Evolutionary conservation across 2,888 invertebrate species (phyloP), one percentile per base, ranked within the genome.

Genomic region (Fragum fragum): DNA sequence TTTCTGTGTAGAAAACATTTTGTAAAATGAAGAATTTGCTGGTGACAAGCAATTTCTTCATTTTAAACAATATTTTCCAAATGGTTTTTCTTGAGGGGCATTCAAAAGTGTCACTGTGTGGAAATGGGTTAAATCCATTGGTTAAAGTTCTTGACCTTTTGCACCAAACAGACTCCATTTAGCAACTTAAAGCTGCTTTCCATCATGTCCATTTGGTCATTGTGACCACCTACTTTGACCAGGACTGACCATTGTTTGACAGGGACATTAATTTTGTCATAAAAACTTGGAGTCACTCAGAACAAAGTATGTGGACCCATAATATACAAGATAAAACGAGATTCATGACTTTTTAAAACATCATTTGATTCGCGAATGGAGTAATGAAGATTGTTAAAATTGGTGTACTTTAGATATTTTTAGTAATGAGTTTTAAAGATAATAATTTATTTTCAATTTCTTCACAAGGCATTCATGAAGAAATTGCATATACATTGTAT

Each of bases 241-340:
- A 39, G 18, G 23, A 66, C 32, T n/a, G 23, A 36, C 18, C 42
- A 66, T 66, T 66, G 66, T 66, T 42, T 66, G 66, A 66, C 66
- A 66, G 42, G 11, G 42, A 66, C 66, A 66, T 66, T 23, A 42
- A 66, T 66, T 66, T 66, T 5, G 36, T 66, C 66, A 66, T 66
- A 66, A 63, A 66, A 66, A 32, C 39, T 28, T 47, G 47, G 47
- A n/a, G 47, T 47, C 5, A 47, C 14, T 9, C 47, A 47, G 47
- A 14, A 14, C 47, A 47, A 18, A n/a, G 47, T 14, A 47, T 47
- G 16, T 47, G 2, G 16, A 47, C 5, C 47, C n/a, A 18, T 47
- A 16, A 3, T 47, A 47, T 47, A 47, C 5, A 47, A 47, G n/a
- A 47, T n/a, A 47, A 47, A 47, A 47, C n/a, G 39, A 47, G 18